These are phyloP conservation scores for Zosterops hypoxanthus DNA, from an alignment of 2,113 vertebrate genomes.

Conservation along the genomic window DNA sequence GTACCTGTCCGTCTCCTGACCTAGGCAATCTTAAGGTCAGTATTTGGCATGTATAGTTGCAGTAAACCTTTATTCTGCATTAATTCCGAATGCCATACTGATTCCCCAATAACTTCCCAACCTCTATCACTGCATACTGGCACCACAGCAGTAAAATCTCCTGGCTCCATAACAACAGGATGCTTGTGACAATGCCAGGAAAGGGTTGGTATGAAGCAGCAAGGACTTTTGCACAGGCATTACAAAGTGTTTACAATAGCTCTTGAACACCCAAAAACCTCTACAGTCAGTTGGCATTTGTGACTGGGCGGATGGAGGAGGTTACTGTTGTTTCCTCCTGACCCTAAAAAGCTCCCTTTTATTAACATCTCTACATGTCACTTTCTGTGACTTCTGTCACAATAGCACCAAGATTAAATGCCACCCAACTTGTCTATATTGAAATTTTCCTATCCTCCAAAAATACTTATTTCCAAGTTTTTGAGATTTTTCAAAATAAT, in stretches of 20 bases:
- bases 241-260: neutral
- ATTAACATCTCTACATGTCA: neutral
- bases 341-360: neutral
- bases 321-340: neutral
- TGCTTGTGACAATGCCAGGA: neutral
- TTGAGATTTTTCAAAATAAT: neutral
- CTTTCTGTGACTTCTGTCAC: neutral
- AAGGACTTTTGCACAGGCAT: neutral
- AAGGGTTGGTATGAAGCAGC: neutral
- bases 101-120: neutral
- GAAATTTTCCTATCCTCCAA: neutral
- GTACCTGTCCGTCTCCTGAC: too few species aligned
- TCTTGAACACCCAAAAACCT: neutral
- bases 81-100: neutral
- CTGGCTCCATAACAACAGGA: neutral
- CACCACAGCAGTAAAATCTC: neutral
- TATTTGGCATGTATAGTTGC: neutral
- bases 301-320: neutral
- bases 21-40: neutral
- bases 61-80: neutral
- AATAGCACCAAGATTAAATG: neutral
- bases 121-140: accelerated
- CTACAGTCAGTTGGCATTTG: neutral
- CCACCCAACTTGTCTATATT: neutral
- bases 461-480: neutral